Conservation (phyloP, 2,888 invertebrate species). For the Xanthia togata region DNA sequence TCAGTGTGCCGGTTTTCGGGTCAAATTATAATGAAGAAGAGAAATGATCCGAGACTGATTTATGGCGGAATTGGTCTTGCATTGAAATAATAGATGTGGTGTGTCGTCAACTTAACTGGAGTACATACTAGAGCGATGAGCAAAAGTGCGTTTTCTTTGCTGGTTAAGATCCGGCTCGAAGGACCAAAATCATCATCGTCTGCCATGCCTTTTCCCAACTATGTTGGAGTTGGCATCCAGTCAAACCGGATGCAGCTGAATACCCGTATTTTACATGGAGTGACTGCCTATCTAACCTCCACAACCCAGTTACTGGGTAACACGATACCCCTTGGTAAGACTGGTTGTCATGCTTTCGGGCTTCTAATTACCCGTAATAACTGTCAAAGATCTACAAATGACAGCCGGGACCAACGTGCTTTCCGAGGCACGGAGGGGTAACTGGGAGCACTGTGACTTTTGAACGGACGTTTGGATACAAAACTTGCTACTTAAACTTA, state of each 20-base stretch:
- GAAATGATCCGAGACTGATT: not conserved
- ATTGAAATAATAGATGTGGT: slow-evolving; percentile 1
- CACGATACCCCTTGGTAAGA: no score
- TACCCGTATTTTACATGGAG: no score
- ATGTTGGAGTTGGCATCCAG: no score
- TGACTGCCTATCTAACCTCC: no score
- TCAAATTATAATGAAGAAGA: slow-evolving; percentile 6
- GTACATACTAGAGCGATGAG: not conserved
- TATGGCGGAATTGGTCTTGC: not conserved
- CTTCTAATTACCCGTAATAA: no score
- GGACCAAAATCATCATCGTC: not conserved
- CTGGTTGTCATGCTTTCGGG: no score
- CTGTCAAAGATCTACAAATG: no score
- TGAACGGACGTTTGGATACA: not conserved
- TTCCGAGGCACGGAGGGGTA: no score
- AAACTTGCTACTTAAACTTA: not conserved
- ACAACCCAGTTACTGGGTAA: no score
- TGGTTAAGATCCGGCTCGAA: not conserved
- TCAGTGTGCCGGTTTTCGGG: not conserved
- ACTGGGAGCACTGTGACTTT: not conserved
- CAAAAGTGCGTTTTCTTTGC: not conserved
- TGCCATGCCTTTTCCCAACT: no score
- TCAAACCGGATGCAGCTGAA: no score
- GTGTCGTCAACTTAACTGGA: not conserved
- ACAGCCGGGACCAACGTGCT: no score